A percentile compares a stretch with the other conserved stretches of the same genome.
Evolutionary conservation across 2,888 invertebrate genomes (phyloP).

Genomic region (Acanthosepion lycidas): DNA sequence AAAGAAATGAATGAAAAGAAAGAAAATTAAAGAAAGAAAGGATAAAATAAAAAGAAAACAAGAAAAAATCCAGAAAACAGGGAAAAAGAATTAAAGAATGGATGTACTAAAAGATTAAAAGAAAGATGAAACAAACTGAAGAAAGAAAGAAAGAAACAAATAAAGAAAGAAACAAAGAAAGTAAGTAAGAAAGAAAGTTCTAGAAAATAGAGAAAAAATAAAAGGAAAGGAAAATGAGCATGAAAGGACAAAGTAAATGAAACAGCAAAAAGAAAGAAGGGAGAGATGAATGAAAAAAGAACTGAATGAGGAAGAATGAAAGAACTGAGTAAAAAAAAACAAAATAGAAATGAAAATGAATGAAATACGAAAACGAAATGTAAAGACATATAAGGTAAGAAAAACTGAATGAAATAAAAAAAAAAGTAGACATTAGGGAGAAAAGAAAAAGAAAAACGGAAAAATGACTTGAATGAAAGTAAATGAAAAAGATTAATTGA

Average conservation of each 20-base stretch:
- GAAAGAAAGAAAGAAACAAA: background rate
- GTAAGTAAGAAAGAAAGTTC: background rate
- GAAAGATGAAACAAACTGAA: background rate
- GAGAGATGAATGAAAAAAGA: background rate
- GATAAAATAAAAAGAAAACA: background rate
- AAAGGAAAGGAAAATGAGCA: background rate
- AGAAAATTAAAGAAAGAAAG: background rate
- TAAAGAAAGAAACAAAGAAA: background rate
- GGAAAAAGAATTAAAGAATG: background rate
- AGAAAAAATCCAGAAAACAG: background rate
- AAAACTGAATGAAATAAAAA: background rate
- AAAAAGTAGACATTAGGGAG: background rate
- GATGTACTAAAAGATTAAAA: background rate
- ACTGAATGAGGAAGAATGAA: background rate
- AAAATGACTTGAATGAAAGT: no score
- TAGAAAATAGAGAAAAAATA: background rate
- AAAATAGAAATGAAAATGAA: background rate
- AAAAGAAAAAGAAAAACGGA: no score
- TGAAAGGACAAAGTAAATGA: background rate
- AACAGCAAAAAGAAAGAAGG: background rate
- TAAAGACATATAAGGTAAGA: background rate
- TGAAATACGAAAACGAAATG: background rate
- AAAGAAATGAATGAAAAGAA: background rate
- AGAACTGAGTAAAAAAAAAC: background rate
- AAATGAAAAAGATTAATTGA: no score